Percentiles rank a stretch among this genome's conserved stretches.
phyloP scores from a whole-genome alignment of 2,113 vertebrate species.

The Mus musculus region GRCm39 chrX:84592001-84592500 shows the following conservation, averaged over 20 bases:
- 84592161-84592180: conserved; percentile 30
- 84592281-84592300: not conserved
- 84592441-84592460: conserved; percentile 36
- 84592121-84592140: conserved; percentile 4
- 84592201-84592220: conserved; percentile 26
- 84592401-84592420: conserved; percentile 52
- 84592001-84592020: not conserved
- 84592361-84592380: conserved; percentile 32
- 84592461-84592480: conserved; percentile 45
- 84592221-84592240: conserved; percentile 59
- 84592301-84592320: too few relatives aligned
- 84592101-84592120: not conserved
- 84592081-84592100: not conserved
- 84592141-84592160: conserved; percentile 12
- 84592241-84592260: conserved; percentile 44
- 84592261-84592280: conserved; percentile 56
- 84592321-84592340: conserved; percentile 5
- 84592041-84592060: conserved; percentile 1
- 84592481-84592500: conserved; percentile 35
- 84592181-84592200: conserved; percentile 28
- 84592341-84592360: conserved; percentile 32
- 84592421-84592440: not conserved
- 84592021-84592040: not conserved
- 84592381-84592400: conserved; percentile 48
- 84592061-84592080: not conserved